Base-by-base conservation (phyloP, 2,113 vertebrate genomes). In the Chaetura pelagica region DNA sequence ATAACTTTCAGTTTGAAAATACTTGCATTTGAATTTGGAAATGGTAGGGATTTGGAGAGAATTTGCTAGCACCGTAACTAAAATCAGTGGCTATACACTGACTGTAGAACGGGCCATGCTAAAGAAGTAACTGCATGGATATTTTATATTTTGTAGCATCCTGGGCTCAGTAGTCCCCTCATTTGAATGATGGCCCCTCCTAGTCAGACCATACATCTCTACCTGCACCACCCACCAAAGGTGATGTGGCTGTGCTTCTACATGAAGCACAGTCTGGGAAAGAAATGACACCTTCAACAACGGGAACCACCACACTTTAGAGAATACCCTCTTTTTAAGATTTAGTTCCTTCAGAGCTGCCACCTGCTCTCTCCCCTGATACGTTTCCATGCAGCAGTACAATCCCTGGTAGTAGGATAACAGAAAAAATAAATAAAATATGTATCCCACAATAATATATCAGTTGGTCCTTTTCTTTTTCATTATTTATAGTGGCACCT, bases 1-100 rank as follows among this genome's bases (percentile, higher is more conserved):
- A 2, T 72, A 67, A 52, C 19, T 14, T 77, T 40, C n/a, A 72
- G 26, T 72, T 32, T 64, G 17, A 71, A 89, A 78, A 82, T 12
- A 51, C 40, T 66, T 49, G 61, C 30, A 75, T 82, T 49, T 87
- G 48, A 57, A 77, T 91, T 91, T 77, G 79, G 72, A 93, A 93
- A 81, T 27, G 10, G 52, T 11, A 67, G 30, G 15, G 57, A 71
- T 75, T 51, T 11, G 9, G 38, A 61, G 68, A 34, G 40, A 24
- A 67, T 35, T 76, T 86, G 77, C 63, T 0, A 0, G 29, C 40
- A 77, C 14, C 15, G 15, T 51, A 66, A 83, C 18, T 32, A 54
- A 87, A 81, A 90, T 46, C 32, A 46, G 40, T 61, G 30, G 44
- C 49, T 73, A 9, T 17, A 55, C 27, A 68, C 21, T 24, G 73